Base-by-base conservation (phyloP, 2,888 invertebrate genomes). In the Dermolepida albohirtum region DNA sequence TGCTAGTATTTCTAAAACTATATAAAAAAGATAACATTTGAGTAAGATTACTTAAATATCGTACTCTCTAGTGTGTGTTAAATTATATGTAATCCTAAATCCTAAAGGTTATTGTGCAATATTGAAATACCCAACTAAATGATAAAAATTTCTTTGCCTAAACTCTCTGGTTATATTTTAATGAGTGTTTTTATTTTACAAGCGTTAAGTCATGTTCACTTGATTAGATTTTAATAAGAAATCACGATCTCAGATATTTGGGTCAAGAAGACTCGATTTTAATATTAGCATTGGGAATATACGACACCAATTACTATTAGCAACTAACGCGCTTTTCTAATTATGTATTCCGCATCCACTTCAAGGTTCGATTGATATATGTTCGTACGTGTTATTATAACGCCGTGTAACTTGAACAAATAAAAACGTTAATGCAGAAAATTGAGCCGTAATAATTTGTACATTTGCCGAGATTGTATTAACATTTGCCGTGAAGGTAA, bases 201-300 rank as follows among this genome's bases (percentile, higher is more conserved):
- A 47, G 47, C 16, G 14, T 59, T 16, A 59, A 27, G 29, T 44
- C 59, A 49, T 16, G 47, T 62, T 47, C 12, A 34, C 14, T 62
- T 47, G 47, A 62, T 62, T 62, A 16, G 29, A 34, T 62, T 62
- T 47, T 47, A 62, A 62, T 62, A 62, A 47, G 29, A 62, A 62
- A 62, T 62, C 59, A 62, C 59, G 59, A 47, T 47, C 41, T 43
- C 27, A 62, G 44, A 50, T 54, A 69, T 64, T 75, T 74, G 73
- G 75, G 74, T 72, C 72, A 71, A 76, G 76, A 70, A 70, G 67
- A 70, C 70, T 69, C 69, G 73, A 62, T 62, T 62, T 62, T 62
- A 62, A 47, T 62, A 62, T 62, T 47, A 17, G 27, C 49, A 34
- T 14, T 62, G 34, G 47, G 39, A 47, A 62, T 29, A 34, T 34